Percentiles rank a stretch among this genome's conserved stretches.
phyloP scores from a whole-genome alignment of 2,113 vertebrate genomes.

The Bubo scandiacus region DNA sequence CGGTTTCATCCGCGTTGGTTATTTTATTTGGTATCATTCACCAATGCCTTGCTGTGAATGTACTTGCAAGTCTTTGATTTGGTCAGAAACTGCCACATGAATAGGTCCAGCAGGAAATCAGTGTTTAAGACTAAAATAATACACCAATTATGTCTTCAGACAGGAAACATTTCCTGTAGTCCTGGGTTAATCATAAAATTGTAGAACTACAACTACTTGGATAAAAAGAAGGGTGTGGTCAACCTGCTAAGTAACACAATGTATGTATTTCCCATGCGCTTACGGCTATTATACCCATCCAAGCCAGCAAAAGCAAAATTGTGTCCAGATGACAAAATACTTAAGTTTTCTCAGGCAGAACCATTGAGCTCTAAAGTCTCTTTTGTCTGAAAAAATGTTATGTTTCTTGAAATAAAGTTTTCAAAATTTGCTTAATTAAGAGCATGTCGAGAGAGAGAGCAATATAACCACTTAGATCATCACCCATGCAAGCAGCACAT shows the following conservation, averaged over 20 bases:
- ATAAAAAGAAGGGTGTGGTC: constrained; percentile 25
- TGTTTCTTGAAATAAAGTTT: not conserved
- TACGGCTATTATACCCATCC: not conserved
- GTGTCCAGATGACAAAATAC: not conserved
- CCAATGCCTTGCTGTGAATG: not conserved
- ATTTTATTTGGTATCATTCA: not conserved
- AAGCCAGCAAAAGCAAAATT: not conserved
- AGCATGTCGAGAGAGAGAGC: not conserved
- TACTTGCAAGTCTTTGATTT: not conserved
- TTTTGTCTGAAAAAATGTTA: not conserved
- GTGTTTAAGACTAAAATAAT: constrained; percentile 58
- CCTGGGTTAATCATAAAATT: constrained; percentile 49
- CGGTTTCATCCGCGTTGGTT: not conserved
- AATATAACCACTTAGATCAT: not conserved
- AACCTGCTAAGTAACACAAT: not conserved
- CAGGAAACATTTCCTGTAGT: constrained; percentile 54
- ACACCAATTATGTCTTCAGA: constrained; percentile 51
- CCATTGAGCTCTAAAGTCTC: not conserved
- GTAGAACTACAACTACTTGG: not conserved
- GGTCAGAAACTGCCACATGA: constrained; percentile 12
- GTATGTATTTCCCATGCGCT: not conserved
- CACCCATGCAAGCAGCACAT: not conserved
- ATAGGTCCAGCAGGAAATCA: constrained; percentile 51
- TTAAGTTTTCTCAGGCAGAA: not conserved
- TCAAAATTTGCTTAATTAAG: not conserved